A percentile compares a stretch with the other conserved stretches of the same genome.
phyloP scores from a whole-genome alignment of 2,888 invertebrate genomes.

The Ommatoiulus sabulosus region DNA sequence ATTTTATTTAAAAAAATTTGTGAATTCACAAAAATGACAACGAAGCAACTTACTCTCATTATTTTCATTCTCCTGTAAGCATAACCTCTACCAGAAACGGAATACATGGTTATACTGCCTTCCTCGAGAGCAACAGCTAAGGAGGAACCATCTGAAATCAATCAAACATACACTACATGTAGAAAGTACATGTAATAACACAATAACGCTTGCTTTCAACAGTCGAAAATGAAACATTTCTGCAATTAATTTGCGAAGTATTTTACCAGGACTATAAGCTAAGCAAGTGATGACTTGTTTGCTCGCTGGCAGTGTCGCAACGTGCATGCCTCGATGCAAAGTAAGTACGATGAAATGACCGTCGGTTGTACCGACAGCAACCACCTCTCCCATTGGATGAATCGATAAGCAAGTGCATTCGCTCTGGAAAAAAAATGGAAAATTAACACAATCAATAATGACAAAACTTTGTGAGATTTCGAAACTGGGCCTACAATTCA shows the following conservation, averaged over 20 bases:
- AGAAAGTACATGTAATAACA: no score
- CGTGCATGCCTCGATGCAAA: slow-evolving; percentile 86
- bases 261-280: slow-evolving; percentile 85
- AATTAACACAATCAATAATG: background rate
- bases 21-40: no score
- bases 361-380: slow-evolving; percentile 90
- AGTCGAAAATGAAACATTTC: no score
- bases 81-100: slow-evolving; percentile 88
- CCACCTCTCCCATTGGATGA: slow-evolving; percentile 87
- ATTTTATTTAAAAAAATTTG: no score
- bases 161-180: no score
- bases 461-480: no score
- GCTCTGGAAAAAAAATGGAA: slow-evolving; percentile 71
- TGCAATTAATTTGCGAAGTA: no score
- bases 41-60: slow-evolving; percentile 65
- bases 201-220: no score
- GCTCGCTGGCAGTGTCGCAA: slow-evolving; percentile 86
- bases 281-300: slow-evolving; percentile 88
- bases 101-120: slow-evolving; percentile 84
- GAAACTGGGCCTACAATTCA: no score
- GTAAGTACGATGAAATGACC: slow-evolving; percentile 89
- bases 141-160: slow-evolving; percentile 80
- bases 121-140: slow-evolving; percentile 92
- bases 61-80: slow-evolving; percentile 74
- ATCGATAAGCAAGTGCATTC: slow-evolving; percentile 89